Base-by-base conservation (phyloP, 2,113 vertebrate species). In the Macaca mulatta region DNA sequence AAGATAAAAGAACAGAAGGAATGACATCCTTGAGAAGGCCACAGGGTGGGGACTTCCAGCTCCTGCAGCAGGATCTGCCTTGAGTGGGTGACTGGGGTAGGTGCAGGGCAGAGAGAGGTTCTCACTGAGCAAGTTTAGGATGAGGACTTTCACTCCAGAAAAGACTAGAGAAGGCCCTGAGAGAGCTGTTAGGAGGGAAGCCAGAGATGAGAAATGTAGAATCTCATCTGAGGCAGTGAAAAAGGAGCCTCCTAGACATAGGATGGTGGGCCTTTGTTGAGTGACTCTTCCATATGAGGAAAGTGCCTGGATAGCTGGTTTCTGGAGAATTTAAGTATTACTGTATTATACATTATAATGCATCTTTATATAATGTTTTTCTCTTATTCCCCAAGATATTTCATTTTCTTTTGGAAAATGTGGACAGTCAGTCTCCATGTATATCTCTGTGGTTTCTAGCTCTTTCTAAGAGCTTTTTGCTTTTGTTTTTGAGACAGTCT, bases 281-380 rank as follows among this genome's bases (percentile, higher is more conserved):
- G 45, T 10, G 72, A 5, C 69, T 67, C 27, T 25, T n/a, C 23
- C 5, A 11, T 11, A 3, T 12, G 59, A 48, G 57, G 38, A 55
- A 20, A 5, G 4, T 43, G 40, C 27, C 4, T 5, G 30, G 38
- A n/a, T 48, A 16, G n/a, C 52, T 48, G 12, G 43, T 16, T 48
- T 45, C 38, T 52, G 45, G 55, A 70, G 61, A 48, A 23, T n/a
- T 5, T 20, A 17, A 25, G 14, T 35, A 9, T 38, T 11, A 8
- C 20, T 9, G 5, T 59, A 5, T 16, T 48, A 4, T 12, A 5
- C 2, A 6, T 16, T 22, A 2, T 4, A 8, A 13, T 27, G 30
- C 57, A 43, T 74, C 48, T 43, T 72, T 67, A 17, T 75, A 17
- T 18, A 5, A 22, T 6, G 16, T 22, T 40, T 50, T 83, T 35